These are phyloP conservation scores for Hydrozoanthus tunicans DNA, from an alignment of 64 coral and sea anemone genomes.

Conservation along the genomic window DNA sequence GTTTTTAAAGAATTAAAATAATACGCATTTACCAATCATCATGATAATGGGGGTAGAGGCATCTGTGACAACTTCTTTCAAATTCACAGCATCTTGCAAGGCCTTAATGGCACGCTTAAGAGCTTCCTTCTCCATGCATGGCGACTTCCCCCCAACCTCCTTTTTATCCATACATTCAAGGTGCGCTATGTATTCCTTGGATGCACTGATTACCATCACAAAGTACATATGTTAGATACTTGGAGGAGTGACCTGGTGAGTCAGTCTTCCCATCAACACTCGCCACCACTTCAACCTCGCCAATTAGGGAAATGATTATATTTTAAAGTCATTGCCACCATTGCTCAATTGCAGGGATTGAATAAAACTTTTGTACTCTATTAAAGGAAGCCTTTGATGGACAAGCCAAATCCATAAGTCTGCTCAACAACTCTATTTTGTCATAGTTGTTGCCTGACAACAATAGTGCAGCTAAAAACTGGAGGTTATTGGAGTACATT, in stretches of 20 bases:
- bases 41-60: background rate
- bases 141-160: background rate
- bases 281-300: slow-evolving; percentile 13
- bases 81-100: background rate
- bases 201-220: background rate
- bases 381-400: background rate
- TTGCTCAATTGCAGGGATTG: background rate
- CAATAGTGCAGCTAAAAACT: slow-evolving; percentile 6
- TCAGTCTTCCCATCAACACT: background rate
- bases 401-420: background rate
- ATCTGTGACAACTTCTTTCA: background rate
- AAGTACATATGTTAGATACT: background rate
- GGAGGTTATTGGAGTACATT: slow-evolving; percentile 1
- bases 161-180: background rate
- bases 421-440: slow-evolving; percentile 12
- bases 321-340: background rate
- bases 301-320: slow-evolving; percentile 16
- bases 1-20: too few species aligned
- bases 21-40: background rate
- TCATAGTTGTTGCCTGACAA: background rate
- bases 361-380: background rate
- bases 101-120: background rate
- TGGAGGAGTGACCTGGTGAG: background rate
- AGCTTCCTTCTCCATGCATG: background rate
- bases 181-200: background rate